phyloP scores from a whole-genome alignment of 35 echinoderm and acorn worm species.

The Ptychodera flava region DNA sequence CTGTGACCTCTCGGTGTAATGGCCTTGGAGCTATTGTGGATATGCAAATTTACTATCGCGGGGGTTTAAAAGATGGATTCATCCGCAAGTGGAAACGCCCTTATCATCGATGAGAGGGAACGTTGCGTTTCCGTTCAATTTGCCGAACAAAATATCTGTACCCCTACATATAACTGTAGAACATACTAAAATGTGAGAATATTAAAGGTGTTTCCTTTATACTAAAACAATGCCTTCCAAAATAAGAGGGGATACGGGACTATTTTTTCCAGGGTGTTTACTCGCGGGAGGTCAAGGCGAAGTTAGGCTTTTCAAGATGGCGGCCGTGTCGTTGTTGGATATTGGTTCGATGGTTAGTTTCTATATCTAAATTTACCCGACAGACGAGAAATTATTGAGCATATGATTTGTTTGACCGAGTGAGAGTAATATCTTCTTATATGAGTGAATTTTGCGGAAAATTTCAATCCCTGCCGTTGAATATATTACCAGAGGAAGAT shows the following conservation, averaged over 20 bases:
- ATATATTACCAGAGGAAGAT: background rate
- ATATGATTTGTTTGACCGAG: background rate
- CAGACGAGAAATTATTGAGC: background rate
- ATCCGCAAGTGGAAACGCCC: background rate
- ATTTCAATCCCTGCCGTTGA: background rate
- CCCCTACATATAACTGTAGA: background rate
- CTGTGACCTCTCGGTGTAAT: background rate
- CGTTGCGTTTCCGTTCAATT: background rate
- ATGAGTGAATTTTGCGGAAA: background rate
- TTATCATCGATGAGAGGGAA: background rate
- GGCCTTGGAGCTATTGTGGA: background rate
- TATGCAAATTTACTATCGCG: conserved; percentile 1
- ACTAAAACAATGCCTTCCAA: background rate
- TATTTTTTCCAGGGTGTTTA: conserved; percentile 1
- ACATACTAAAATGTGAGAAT: background rate
- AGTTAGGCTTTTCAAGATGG: background rate
- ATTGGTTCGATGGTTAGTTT: background rate
- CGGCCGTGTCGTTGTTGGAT: background rate
- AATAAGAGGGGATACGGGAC: background rate
- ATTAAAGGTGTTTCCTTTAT: background rate
- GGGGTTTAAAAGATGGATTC: background rate
- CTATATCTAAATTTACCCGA: background rate
- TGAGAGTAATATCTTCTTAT: background rate
- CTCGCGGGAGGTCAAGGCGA: background rate
- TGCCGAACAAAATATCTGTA: background rate